These are phyloP conservation scores for Amyelois transitella DNA, from an alignment of 1,140 invertebrate species.

Conservation along the genomic window DNA sequence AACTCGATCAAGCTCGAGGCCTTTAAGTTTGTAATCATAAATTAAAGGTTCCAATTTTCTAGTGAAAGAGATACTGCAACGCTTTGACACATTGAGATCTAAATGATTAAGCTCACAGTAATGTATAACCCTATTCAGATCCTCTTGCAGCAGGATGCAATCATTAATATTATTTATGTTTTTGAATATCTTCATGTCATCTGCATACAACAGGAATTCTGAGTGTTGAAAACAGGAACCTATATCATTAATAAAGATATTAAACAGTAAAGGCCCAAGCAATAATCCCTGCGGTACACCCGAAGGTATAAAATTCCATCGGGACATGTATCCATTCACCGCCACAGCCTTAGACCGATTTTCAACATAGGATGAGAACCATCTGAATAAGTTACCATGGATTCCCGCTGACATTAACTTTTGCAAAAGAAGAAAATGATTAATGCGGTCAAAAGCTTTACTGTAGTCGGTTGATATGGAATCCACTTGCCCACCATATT, in stretches of 20 bases:
- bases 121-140: too few species aligned
- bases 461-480: slow-evolving; percentile 27
- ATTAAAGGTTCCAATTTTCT: too few species aligned
- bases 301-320: slow-evolving; percentile 3
- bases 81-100: too few species aligned
- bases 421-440: slow-evolving; percentile 1
- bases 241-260: slow-evolving; percentile 20
- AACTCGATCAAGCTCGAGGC: background rate
- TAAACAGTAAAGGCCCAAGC: too few species aligned
- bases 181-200: background rate
- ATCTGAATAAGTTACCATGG: slow-evolving; percentile 13
- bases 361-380: slow-evolving; percentile 20
- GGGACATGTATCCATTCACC: slow-evolving; percentile 9
- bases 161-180: background rate
- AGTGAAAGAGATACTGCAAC: too few species aligned
- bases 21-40: background rate
- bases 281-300: too few species aligned
- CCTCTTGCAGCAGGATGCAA: too few species aligned
- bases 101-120: too few species aligned
- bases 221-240: background rate
- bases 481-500: slow-evolving; percentile 18
- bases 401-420: background rate
- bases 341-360: slow-evolving; percentile 18
- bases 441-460: slow-evolving; percentile 29
- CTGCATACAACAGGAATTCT: too few species aligned